Conservation (phyloP, 1,140 invertebrate genomes). For the Rhopalosiphum maidis region DNA sequence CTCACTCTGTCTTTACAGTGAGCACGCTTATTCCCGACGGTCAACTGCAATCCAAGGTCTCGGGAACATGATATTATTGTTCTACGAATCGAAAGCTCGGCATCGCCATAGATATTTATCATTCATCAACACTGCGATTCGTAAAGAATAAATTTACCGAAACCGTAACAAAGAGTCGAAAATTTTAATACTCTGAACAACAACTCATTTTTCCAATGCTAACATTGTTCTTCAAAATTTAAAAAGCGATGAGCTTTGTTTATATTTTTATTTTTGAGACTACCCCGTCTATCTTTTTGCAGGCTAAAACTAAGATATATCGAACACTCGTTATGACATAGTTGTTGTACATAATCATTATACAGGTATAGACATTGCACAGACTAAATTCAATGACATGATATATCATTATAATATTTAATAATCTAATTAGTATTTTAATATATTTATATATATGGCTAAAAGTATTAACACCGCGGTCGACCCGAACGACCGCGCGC, state of each 20-base stretch:
- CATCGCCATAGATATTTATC: not conserved
- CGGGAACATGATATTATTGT: not conserved
- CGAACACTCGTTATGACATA: too few relatives aligned
- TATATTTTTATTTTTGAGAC: too few relatives aligned
- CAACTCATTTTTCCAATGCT: too few relatives aligned
- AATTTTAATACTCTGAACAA: not conserved
- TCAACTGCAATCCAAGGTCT: too few relatives aligned
- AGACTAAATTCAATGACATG: not conserved
- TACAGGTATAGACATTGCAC: not conserved
- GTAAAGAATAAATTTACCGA: not conserved
- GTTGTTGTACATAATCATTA: not conserved
- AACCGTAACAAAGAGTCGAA: not conserved
- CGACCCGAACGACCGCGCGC: not conserved
- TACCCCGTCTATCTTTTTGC: too few relatives aligned
- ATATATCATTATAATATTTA: not conserved
- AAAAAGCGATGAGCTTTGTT: too few relatives aligned
- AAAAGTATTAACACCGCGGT: not conserved
- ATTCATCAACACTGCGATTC: not conserved
- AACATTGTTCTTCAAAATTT: too few relatives aligned
- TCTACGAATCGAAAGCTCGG: not conserved
- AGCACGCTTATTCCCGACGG: too few relatives aligned
- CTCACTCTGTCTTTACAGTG: too few relatives aligned
- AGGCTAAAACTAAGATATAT: too few relatives aligned
- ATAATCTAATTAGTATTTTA: not conserved
- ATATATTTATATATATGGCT: not conserved